Evolutionary conservation across 2,797 vertebrate genomes (phyloP).

Genomic region (Trachops cirrhosus): DNA sequence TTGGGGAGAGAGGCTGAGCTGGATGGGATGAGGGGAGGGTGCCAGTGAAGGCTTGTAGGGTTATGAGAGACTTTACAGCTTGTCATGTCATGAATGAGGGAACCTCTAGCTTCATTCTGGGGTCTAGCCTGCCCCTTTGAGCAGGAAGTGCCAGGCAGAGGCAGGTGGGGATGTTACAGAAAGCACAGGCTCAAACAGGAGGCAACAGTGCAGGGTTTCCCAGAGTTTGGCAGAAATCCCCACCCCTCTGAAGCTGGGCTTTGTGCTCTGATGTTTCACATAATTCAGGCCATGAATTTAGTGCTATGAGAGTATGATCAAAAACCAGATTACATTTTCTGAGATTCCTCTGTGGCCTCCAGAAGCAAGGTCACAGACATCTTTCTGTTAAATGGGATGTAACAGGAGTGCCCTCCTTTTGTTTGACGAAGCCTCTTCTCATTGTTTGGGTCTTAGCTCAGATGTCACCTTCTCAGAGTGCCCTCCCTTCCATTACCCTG

Average conservation of each 20-base stretch:
- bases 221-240: not conserved
- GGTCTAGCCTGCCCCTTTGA: not conserved
- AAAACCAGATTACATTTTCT: not conserved
- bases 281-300: not conserved
- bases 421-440: not conserved
- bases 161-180: not conserved
- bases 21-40: not conserved
- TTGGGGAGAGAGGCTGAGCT: not conserved
- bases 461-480: not conserved
- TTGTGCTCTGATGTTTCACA: not conserved
- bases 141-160: too few species aligned
- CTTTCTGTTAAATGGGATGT: not conserved
- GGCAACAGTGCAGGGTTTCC: too few species aligned
- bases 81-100: fast-evolving
- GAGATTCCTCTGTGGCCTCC: not conserved
- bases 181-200: not conserved
- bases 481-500: not conserved
- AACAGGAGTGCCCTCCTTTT: not conserved
- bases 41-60: not conserved
- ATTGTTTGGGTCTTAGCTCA: not conserved
- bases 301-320: not conserved
- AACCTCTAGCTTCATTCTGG: not conserved
- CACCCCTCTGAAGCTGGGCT: not conserved
- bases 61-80: not conserved
- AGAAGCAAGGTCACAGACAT: not conserved